Percentiles rank a stretch among this genome's conserved stretches.
Evolutionary conservation across 2,113 vertebrate species (phyloP).

Genomic region (Chlorodrepanis virens): DNA sequence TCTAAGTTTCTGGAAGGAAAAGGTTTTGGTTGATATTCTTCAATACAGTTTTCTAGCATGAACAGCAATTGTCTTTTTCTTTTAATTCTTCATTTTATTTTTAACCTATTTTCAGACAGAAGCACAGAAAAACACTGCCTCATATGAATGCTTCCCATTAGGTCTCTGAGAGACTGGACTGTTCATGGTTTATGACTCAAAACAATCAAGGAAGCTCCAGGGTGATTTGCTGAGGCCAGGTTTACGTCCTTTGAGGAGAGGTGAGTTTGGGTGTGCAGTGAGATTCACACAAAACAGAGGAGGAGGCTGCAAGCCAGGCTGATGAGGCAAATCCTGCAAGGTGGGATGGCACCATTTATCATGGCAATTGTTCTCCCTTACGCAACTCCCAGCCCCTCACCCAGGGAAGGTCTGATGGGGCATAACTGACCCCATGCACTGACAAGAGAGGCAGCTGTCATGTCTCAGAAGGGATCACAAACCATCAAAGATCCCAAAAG

Average conservation of each 20-base stretch:
- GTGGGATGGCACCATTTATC: background rate
- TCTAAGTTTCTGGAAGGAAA: constrained; percentile 84
- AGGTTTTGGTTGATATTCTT: background rate
- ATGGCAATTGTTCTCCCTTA: background rate
- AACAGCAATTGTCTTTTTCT: background rate
- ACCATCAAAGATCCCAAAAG: background rate
- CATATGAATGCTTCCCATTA: background rate
- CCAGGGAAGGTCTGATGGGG: background rate
- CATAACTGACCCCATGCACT: background rate
- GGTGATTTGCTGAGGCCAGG: background rate
- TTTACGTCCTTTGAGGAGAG: background rate
- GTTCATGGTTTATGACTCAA: background rate
- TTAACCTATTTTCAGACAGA: background rate
- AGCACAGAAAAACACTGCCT: background rate
- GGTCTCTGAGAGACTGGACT: background rate
- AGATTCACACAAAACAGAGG: background rate
- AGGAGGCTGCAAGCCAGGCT: background rate
- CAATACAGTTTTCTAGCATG: background rate
- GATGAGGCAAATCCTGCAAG: background rate
- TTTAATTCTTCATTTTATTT: background rate
- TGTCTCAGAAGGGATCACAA: background rate
- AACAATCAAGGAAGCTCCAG: background rate
- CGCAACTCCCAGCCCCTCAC: background rate
- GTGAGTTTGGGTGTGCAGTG: background rate
- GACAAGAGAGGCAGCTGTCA: background rate